Evolutionary conservation across 92 coral and sea anemone species (phyloP).

Genomic region (Siderastrea radians): DNA sequence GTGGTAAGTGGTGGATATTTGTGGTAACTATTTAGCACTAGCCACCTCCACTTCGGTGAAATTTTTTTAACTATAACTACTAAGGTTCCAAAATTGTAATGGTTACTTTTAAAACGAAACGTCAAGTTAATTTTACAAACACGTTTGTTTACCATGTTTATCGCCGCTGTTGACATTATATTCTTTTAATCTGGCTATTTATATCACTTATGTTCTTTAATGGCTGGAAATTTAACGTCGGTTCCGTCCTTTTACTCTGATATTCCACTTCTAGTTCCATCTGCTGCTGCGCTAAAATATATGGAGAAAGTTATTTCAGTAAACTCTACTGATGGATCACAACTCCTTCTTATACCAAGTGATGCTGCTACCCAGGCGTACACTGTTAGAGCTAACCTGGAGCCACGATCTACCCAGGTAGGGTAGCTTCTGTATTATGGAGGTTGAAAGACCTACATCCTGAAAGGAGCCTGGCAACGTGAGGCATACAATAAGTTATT

Average conservation of each 20-base stretch:
- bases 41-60: too few species aligned
- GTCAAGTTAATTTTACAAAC: neutral
- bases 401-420: constrained; percentile 43
- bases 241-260: neutral
- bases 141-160: neutral
- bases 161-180: neutral
- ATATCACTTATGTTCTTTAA: neutral
- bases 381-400: constrained; percentile 12
- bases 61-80: too few species aligned
- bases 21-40: too few species aligned
- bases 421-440: neutral
- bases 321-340: neutral
- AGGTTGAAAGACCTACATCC: neutral
- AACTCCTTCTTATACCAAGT: neutral
- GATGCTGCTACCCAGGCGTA: constrained; percentile 12
- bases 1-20: too few species aligned
- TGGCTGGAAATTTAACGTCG: constrained; percentile 2
- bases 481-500: neutral
- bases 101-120: too few species aligned
- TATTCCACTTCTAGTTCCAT: constrained; percentile 28
- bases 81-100: too few species aligned
- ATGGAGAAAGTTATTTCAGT: neutral
- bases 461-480: neutral
- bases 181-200: neutral
- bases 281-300: constrained; percentile 3